Evolutionary conservation across 2,888 invertebrate genomes (phyloP), one percentile per base, ranked within the genome.

Genomic region (Trichogramma evanescens): DNA sequence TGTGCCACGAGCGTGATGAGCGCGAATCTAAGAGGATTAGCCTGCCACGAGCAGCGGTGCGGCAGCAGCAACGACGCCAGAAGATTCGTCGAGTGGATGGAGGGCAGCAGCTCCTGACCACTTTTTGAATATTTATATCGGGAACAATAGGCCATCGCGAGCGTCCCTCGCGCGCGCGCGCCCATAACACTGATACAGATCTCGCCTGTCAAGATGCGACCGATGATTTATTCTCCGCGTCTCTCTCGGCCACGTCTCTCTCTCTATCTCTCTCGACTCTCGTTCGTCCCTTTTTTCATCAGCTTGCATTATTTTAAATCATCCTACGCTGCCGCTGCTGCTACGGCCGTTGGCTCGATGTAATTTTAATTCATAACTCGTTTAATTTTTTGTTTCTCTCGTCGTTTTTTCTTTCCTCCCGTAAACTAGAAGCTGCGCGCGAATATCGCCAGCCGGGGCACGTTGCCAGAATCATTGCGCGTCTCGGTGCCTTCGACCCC

Each of bases 1-100:
- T 26, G 26, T 2, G 26, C 26, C 9, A 39, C 43, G 10, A 50
- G 46, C 54, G 50, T 53, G 50, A 9, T n/a, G 50, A 50, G 54
- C 59, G 59, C 56, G 62, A 59, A 54, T 48, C 56, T 56, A 59
- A 59, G 56, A 54, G 54, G 62, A 62, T 62, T 62, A 62, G 53
- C 26, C 26, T 26, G 26, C 26, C 26, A 26, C 26, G 26, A 26
- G 26, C 26, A 26, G 26, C 26, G 2, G 26, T 26, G 26, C 26
- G 26, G 26, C 26, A 26, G 26, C 26, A 26, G 26, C 26, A 26
- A 26, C 26, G 26, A 26, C 26, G 26, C 26, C 26, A 26, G 26
- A 26, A 26, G 26, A 26, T 26, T 26, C 26, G 26, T 3, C 26
- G 26, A 26, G 26, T 26, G 26, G 26, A 26, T 26, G 26, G 26